Percentiles rank a stretch among this genome's conserved stretches.
Evolutionary conservation across 2,888 invertebrate species (phyloP).

Genomic region (Melikaiella ostensackeni): DNA sequence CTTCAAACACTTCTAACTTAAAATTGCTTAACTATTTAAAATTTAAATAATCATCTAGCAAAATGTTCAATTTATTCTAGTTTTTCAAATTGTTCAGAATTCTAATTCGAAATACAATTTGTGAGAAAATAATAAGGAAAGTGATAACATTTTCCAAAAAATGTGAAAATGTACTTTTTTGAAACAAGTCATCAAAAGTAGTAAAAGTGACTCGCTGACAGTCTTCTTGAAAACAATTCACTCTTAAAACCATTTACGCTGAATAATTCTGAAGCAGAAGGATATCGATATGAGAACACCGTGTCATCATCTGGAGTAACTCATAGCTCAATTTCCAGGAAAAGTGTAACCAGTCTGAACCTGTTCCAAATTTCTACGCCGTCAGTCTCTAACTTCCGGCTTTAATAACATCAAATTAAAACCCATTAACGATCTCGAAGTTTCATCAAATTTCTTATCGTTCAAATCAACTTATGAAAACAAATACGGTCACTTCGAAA

Average conservation of each 20-base stretch:
- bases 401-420: neutral
- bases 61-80: no score
- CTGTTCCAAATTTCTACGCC: neutral
- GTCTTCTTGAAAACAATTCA: neutral
- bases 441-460: neutral
- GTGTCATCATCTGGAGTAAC: constrained; percentile 28
- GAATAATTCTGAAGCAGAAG: constrained; percentile 15
- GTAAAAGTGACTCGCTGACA: neutral
- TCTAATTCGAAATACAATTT: neutral
- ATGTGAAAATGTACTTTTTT: neutral
- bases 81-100: no score
- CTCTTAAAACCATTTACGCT: neutral
- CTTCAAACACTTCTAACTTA: no score
- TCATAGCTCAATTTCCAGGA: constrained; percentile 16
- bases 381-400: neutral
- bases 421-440: neutral
- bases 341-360: neutral
- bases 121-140: neutral
- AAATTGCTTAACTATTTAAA: no score
- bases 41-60: no score
- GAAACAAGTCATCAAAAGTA: no score
- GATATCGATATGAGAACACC: neutral
- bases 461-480: constrained; percentile 3
- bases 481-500: constrained; percentile 28
- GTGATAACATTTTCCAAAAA: neutral